Percentiles rank a stretch among this genome's conserved stretches.
Conservation (phyloP, 2,797 vertebrate genomes). For the Monodelphis domestica region DNA sequence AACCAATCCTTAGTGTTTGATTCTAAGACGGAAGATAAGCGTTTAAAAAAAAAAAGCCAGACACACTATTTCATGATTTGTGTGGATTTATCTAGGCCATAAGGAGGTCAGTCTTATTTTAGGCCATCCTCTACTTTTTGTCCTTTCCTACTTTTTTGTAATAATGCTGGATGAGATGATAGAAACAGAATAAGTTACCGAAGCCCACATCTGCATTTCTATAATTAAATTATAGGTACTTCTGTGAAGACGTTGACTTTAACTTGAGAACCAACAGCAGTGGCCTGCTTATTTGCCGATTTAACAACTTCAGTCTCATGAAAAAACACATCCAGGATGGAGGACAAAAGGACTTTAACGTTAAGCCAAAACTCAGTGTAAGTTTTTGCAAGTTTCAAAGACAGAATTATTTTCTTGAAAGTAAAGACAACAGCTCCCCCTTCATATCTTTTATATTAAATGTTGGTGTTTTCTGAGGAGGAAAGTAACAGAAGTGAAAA, state of each 20-base stretch:
- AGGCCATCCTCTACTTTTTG: background rate
- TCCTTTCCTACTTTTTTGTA: background rate
- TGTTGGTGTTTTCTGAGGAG: conserved; percentile 2
- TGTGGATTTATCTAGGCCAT: background rate
- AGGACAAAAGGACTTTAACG: conserved; percentile 92
- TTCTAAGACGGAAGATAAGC: too few relatives aligned
- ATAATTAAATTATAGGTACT: conserved; percentile 89
- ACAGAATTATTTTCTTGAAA: conserved; percentile 17
- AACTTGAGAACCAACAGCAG: conserved; percentile 96
- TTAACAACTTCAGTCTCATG: conserved; percentile 98
- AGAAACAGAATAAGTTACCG: background rate
- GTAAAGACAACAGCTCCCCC: background rate
- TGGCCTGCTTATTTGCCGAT: conserved; percentile 95
- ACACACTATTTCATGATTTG: background rate
- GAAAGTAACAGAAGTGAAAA: background rate
- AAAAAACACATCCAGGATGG: conserved; percentile 97
- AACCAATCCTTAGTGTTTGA: too few relatives aligned
- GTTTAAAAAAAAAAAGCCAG: too few relatives aligned
- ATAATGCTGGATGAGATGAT: background rate
- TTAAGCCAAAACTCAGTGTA: conserved; percentile 96
- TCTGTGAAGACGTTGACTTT: conserved; percentile 98
- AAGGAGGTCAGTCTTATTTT: background rate
- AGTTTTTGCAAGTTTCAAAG: conserved; percentile 48
- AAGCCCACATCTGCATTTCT: background rate
- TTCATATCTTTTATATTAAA: conserved; percentile 4